Percentiles rank a stretch among this genome's conserved stretches.
phyloP scores from a whole-genome alignment of 1,140 invertebrate species.

The Daktulosphaira vitifoliae region DNA sequence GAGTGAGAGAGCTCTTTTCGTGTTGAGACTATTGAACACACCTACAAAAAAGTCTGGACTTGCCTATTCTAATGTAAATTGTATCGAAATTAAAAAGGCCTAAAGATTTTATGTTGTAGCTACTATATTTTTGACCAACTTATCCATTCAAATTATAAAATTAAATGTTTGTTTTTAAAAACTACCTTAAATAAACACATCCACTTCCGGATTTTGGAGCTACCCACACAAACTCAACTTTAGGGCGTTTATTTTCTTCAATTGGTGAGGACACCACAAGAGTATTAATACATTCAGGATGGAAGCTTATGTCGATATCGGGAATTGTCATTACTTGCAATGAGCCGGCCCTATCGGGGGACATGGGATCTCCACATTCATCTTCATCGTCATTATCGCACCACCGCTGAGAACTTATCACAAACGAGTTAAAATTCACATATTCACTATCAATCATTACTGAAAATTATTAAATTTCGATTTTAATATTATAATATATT shows the following conservation, averaged over 20 bases:
- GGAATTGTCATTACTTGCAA: conserved; percentile 64
- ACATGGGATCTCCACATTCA: not conserved
- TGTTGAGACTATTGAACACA: too few relatives aligned
- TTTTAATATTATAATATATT: too few relatives aligned
- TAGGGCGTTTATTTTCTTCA: conserved; percentile 54
- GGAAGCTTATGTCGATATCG: conserved; percentile 54
- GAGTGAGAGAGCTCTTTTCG: too few relatives aligned
- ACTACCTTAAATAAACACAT: conserved; percentile 61
- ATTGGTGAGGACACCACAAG: conserved; percentile 55
- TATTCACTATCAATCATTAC: conserved; percentile 9
- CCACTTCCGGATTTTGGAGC: conserved; percentile 63
- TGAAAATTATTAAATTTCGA: too few relatives aligned
- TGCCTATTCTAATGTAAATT: too few relatives aligned
- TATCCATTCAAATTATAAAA: too few relatives aligned
- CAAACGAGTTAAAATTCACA: conserved; percentile 1
- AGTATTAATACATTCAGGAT: conserved; percentile 64
- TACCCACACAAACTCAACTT: conserved; percentile 63
- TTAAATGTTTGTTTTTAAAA: too few relatives aligned
- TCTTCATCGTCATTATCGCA: conserved; percentile 36
- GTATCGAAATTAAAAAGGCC: too few relatives aligned
- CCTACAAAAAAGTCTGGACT: too few relatives aligned
- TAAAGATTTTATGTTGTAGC: too few relatives aligned
- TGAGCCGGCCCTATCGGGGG: conserved; percentile 48
- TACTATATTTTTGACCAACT: too few relatives aligned
- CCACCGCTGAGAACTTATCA: conserved; percentile 37